Evolutionary conservation across 1,140 invertebrate species (phyloP).

Genomic region (Samia ricini): DNA sequence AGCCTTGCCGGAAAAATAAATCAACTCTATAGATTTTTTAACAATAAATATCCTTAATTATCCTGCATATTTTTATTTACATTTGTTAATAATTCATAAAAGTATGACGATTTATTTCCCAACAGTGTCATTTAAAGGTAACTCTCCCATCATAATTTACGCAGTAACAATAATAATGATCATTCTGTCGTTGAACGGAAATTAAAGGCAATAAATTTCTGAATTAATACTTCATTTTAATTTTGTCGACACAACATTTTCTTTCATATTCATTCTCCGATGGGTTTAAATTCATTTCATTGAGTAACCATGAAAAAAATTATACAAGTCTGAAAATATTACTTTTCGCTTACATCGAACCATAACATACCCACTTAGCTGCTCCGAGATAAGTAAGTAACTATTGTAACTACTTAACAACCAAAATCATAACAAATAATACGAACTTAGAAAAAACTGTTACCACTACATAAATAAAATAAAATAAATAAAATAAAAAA

Average conservation of each 20-base stretch:
- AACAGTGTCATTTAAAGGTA: not conserved
- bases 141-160: not conserved
- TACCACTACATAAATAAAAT: too few species aligned
- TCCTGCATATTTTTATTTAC: not conserved
- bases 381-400: too few species aligned
- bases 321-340: too few species aligned
- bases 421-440: too few species aligned
- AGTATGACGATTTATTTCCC: not conserved
- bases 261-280: not conserved
- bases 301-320: not conserved
- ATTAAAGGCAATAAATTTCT: not conserved
- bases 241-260: not conserved
- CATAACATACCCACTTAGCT: too few species aligned
- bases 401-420: too few species aligned
- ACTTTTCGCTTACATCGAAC: too few species aligned
- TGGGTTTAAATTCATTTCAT: not conserved
- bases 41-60: not conserved
- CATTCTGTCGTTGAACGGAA: not conserved
- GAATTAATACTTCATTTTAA: not conserved
- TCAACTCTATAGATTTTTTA: not conserved
- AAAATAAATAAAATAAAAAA: too few species aligned
- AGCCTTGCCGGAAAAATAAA: not conserved
- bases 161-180: not conserved
- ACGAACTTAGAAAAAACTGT: too few species aligned
- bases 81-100: not conserved